Conservation (phyloP, 1,140 invertebrate genomes). For the Arctopsyche grandis region DNA sequence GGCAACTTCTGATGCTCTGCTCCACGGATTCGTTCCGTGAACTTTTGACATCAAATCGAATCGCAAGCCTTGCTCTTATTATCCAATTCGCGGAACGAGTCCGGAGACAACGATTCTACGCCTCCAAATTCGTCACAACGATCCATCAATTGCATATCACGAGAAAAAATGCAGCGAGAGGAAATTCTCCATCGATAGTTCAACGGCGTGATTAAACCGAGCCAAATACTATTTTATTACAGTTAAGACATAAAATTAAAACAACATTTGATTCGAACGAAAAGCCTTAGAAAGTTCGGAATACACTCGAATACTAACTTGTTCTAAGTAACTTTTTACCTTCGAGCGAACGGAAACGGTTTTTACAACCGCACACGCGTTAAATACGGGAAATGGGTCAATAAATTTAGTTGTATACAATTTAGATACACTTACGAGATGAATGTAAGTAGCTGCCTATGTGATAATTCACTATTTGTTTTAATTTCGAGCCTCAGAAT, state of each 20-base stretch:
- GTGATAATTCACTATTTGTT: background rate
- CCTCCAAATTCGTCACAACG: no score
- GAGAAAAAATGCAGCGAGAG: no score
- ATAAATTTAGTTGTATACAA: constrained; percentile 5
- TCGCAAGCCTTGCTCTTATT: background rate
- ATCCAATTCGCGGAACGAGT: background rate
- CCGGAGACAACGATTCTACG: background rate
- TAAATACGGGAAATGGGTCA: constrained; percentile 1
- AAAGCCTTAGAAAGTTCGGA: constrained; percentile 11
- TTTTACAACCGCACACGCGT: constrained; percentile 8
- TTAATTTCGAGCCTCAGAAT: background rate
- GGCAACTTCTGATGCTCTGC: constrained; percentile 2
- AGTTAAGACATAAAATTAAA: background rate
- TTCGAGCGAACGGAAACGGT: background rate
- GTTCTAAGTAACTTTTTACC: background rate
- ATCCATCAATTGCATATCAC: no score
- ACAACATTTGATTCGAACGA: background rate
- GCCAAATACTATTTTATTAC: no score
- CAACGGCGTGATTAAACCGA: no score
- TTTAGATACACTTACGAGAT: background rate
- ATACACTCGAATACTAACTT: background rate
- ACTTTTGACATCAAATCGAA: constrained; percentile 22
- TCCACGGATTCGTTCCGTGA: background rate
- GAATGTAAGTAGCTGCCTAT: background rate
- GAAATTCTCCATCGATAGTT: no score